Percentiles rank a stretch among this genome's conserved stretches.
phyloP scores from a whole-genome alignment of 2,113 vertebrate genomes.

The Megalops atlanticus region DNA sequence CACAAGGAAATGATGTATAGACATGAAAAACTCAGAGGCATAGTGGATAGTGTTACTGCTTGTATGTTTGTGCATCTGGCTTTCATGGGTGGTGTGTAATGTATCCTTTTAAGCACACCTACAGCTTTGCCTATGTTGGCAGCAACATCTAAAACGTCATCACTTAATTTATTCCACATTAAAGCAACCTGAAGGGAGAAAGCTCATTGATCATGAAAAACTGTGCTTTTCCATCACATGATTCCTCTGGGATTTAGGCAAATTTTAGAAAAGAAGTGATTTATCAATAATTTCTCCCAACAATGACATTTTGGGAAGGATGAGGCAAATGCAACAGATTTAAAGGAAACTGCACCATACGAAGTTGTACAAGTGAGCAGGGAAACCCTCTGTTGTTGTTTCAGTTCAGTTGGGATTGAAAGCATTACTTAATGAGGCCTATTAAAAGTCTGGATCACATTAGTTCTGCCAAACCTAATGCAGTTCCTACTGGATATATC shows the following conservation, averaged over 20 bases:
- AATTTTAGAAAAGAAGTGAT: background rate
- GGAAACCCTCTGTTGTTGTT: background rate
- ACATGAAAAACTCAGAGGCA: constrained; percentile 65
- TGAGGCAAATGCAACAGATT: background rate
- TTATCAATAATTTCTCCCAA: background rate
- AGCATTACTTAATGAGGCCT: constrained; percentile 8
- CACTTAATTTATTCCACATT: constrained; percentile 61
- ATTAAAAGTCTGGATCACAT: constrained; percentile 13
- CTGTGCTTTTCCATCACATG: constrained; percentile 19
- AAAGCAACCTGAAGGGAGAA: constrained; percentile 53
- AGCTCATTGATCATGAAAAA: constrained; percentile 39
- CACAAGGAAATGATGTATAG: constrained; percentile 75
- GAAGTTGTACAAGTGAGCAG: background rate
- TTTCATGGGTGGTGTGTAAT: constrained; percentile 66
- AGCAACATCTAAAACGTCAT: constrained; percentile 61
- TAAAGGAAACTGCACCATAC: background rate
- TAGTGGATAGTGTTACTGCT: constrained; percentile 64
- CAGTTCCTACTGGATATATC: constrained; percentile 17
- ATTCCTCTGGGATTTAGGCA: background rate
- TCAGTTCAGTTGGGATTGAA: constrained; percentile 13
- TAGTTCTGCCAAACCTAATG: constrained; percentile 15
- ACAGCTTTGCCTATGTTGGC: constrained; percentile 68
- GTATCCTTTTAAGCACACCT: constrained; percentile 66
- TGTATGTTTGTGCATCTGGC: constrained; percentile 72
- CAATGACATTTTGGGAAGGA: background rate